Base-by-base conservation (phyloP, 2,113 vertebrate species). In the Oxyruncus cristatus region DNA sequence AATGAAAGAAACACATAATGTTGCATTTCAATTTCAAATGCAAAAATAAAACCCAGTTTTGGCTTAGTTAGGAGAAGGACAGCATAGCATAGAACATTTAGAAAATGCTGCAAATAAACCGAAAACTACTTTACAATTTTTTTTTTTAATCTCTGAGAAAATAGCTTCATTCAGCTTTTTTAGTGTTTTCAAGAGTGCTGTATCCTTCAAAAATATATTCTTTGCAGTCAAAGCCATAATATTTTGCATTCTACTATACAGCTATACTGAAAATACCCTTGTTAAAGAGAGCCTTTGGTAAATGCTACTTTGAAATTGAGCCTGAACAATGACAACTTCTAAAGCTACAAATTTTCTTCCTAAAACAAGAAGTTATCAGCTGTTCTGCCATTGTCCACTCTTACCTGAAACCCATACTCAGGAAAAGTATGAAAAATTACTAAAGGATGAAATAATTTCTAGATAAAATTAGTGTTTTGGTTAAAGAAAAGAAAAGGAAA, bases 221-320 rank as follows among this genome's bases (percentile, higher is more conserved):
- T 90, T 94, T 92, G 65, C 21, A 44, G 32, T 86, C 17, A 50
- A 87, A 88, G 42, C 10, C 12, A 87, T 95, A 61, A 73, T 85
- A 72, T 70, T 87, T 73, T 46, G 35, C 53, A 53, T 76, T 92
- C 27, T 92, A 12, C 18, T 83, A 11, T 79, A 50, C 20, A 44
- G 26, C 24, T 86, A 1, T 68, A 79, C 56, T 74, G 62, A 75
- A 71, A 95, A 94, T 44, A 65, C 16, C 47, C 73, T 79, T 96
- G 33, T 93, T 91, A 89, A 72, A 73, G n/a, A 95, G 49, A 80
- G 8, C 8, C 30, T 86, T 96, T 77, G 56, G 39, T 77, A 92
- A 95, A 89, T 79, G 28, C 7, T 82, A 35, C 35, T 95, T 96
- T 93, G 90, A 96, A 96, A 96, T 65, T 22, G 14, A 91, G 17